Conservation (phyloP, 1,140 invertebrate species). For the Belonocnema kinseyi region DNA sequence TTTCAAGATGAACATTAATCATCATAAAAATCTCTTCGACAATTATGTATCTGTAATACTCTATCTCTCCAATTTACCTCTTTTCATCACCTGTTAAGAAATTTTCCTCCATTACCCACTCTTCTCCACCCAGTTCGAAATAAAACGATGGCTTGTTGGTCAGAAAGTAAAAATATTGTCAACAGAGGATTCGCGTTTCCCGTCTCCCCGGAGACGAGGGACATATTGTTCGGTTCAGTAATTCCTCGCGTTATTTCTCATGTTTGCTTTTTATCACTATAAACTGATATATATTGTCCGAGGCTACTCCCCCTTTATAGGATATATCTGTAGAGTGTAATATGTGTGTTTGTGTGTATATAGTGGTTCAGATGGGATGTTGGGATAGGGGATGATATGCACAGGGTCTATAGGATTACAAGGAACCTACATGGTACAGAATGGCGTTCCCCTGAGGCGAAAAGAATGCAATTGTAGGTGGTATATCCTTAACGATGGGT, state of each 20-base stretch:
- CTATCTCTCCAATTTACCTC: not conserved
- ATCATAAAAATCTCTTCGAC: too few relatives aligned
- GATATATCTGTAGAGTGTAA: conserved; percentile 38
- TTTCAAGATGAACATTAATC: too few relatives aligned
- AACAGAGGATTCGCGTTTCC: conserved; percentile 51
- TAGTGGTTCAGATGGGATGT: conserved; percentile 45
- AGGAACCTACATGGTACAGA: conserved; percentile 36
- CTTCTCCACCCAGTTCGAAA: conserved; percentile 32
- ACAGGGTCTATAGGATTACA: conserved; percentile 11
- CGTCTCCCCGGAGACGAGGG: conserved; percentile 64
- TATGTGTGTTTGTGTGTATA: conserved; percentile 39
- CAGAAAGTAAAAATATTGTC: conserved; percentile 45
- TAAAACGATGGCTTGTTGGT: conserved; percentile 42
- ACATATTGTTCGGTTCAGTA: conserved; percentile 74
- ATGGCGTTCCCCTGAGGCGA: conserved; percentile 28
- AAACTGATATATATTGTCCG: conserved; percentile 72
- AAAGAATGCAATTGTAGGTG: conserved; percentile 3
- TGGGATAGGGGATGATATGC: conserved; percentile 43
- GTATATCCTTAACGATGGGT: too few relatives aligned
- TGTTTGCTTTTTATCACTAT: conserved; percentile 75
- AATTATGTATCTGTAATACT: conserved; percentile 23
- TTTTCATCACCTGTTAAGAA: too few relatives aligned
- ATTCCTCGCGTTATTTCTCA: conserved; percentile 70
- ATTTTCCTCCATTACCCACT: not conserved
- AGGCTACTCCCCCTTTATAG: conserved; percentile 57